phyloP scores from a whole-genome alignment of 2,113 vertebrate genomes.

The Trichechus manatus region DNA sequence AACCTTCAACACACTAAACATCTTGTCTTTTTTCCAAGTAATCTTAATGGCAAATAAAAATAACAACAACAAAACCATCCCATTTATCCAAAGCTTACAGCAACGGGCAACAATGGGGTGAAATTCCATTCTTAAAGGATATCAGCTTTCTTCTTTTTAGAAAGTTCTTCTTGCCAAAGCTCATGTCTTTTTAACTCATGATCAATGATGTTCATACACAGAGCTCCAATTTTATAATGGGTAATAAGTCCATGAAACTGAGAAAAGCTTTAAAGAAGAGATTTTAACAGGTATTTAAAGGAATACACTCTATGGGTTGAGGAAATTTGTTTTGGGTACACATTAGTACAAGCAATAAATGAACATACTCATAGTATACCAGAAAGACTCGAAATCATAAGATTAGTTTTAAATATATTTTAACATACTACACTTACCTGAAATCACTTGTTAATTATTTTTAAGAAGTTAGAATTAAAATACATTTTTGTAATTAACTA shows the following conservation, averaged over 20 bases:
- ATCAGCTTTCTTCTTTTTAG: conserved; percentile 96
- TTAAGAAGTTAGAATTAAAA: conserved; percentile 42
- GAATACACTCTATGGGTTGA: neutral
- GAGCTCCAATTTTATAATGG: conserved; percentile 96
- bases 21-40: neutral
- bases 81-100: neutral
- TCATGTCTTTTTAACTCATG: conserved; percentile 96
- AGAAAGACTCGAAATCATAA: conserved; percentile 44
- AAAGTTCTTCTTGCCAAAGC: conserved; percentile 96
- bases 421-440: neutral
- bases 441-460: conserved; percentile 32
- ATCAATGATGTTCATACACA: conserved; percentile 97
- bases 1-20: neutral
- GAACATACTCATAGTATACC: neutral
- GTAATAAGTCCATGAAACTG: conserved; percentile 96
- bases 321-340: conserved; percentile 31
- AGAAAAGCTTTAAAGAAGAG: conserved; percentile 91
- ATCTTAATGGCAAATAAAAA: neutral
- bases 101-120: neutral
- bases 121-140: conserved; percentile 90
- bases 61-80: neutral
- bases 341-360: conserved; percentile 18
- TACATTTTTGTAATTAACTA: neutral
- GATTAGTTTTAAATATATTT: conserved; percentile 41
- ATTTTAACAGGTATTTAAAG: conserved; percentile 67